Evolutionary conservation across 2,888 invertebrate genomes (phyloP), one percentile per base, ranked within the genome.

Genomic region (Cylindroiulus punctatus): DNA sequence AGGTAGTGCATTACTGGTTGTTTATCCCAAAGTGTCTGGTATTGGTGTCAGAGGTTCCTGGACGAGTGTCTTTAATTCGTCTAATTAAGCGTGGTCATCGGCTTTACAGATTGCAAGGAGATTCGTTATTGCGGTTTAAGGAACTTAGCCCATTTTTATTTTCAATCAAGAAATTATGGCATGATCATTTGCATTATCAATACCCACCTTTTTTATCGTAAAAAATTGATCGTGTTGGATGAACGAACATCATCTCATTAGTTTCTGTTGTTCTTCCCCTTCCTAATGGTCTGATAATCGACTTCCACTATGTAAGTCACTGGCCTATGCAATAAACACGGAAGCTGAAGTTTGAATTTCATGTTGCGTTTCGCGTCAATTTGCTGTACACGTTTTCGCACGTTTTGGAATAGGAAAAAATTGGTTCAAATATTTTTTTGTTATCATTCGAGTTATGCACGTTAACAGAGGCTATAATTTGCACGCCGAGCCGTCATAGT

Each of bases 321-420:
- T 65, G 65, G 65, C 65, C 65, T 65, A n/a, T 65, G 65, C 26
- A 8, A 22, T 65, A 65, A 65, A 65, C 65, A 26, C 65, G 65
- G 65, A 65, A 65, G 26, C 65, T 22, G 22, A n/a, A 65, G 22
- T 22, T 65, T 65, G 65, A 65, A 65, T 65, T 65, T 65, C 26
- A 65, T 26, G 26, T 65, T 65, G 65, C 65, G 65, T n/a, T 65
- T 65, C 65, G 65, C 26, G 65, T 65, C 65, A 65, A 65, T 65
- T 65, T 65, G 65, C 65, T 26, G 65, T 26, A 65, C 65, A 22
- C 22, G 26, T 22, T 65, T 65, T 65, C 65, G 65, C 65, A 65
- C 65, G 65, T 65, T 65, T 40, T 26, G 65, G 5, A 52, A 65
- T 26, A 26, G 65, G 10, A 22, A 65, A 65, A 47, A 65, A 22